Percentiles rank a stretch among this genome's conserved stretches.
Conservation (phyloP, 2,113 vertebrate genomes). For the human region DNA sequence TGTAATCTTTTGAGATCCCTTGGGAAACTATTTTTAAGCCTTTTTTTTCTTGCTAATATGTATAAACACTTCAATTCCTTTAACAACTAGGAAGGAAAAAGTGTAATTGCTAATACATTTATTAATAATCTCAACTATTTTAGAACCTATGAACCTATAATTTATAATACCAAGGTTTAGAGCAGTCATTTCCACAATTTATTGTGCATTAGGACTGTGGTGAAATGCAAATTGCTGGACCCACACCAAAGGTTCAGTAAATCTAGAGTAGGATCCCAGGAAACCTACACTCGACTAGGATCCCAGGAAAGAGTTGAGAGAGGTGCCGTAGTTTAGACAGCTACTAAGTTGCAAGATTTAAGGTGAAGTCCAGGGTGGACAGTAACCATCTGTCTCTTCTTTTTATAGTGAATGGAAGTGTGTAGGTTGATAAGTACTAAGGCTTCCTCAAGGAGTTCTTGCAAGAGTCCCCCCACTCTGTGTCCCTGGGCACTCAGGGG, state of each 20-base stretch:
- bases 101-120: slow-evolving; percentile 13
- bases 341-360: not conserved
- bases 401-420: not conserved
- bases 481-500: not conserved
- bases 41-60: not conserved
- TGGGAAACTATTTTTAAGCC: not conserved
- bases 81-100: slow-evolving; percentile 7
- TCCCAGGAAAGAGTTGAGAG: not conserved
- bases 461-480: not conserved
- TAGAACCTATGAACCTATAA: not conserved
- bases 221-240: slow-evolving; percentile 7
- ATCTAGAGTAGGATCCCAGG: not conserved
- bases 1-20: not conserved
- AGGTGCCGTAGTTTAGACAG: not conserved
- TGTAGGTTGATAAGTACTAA: not conserved
- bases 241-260: not conserved
- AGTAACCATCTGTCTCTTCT: not conserved
- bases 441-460: not conserved
- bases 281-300: not conserved
- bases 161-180: not conserved
- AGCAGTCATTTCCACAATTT: not conserved
- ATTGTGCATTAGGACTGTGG: not conserved
- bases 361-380: not conserved
- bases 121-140: not conserved
- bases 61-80: slow-evolving; percentile 21